Conservation (phyloP, 1,140 invertebrate genomes). For the Neuroterus valhalla region DNA sequence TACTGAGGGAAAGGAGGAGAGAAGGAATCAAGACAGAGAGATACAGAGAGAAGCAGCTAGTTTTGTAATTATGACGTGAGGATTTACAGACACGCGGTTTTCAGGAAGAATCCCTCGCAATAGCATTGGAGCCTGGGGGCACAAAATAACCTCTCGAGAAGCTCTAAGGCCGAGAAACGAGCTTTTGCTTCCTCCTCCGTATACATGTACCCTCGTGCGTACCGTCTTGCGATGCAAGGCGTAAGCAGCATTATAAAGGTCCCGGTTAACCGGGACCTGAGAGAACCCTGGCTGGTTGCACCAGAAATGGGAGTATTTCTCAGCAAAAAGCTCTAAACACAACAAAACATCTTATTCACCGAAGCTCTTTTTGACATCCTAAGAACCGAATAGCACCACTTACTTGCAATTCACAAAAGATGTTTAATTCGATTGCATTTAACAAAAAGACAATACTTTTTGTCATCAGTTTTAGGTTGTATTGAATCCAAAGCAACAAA, state of each 20-base stretch:
- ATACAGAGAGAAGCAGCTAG: constrained; percentile 30
- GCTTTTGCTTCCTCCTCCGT: constrained; percentile 26
- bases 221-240: neutral
- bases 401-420: constrained; percentile 3
- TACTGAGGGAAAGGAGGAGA: constrained; percentile 34
- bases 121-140: constrained; percentile 32
- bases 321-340: neutral
- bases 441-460: constrained; percentile 3
- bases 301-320: constrained; percentile 4
- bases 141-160: constrained; percentile 41
- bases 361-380: neutral
- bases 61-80: constrained; percentile 57
- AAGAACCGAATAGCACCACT: neutral
- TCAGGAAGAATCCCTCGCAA: constrained; percentile 21
- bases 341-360: constrained; percentile 22
- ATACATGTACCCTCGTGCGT: neutral
- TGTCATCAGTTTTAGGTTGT: neutral
- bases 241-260: constrained; percentile 23
- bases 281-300: neutral
- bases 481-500: neutral
- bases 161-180: constrained; percentile 36
- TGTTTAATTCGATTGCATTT: constrained; percentile 20
- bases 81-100: constrained; percentile 49
- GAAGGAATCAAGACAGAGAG: constrained; percentile 29
- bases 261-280: constrained; percentile 21